Evolutionary conservation across 2,113 vertebrate species (phyloP).

Genomic region (Noctilio leporinus): DNA sequence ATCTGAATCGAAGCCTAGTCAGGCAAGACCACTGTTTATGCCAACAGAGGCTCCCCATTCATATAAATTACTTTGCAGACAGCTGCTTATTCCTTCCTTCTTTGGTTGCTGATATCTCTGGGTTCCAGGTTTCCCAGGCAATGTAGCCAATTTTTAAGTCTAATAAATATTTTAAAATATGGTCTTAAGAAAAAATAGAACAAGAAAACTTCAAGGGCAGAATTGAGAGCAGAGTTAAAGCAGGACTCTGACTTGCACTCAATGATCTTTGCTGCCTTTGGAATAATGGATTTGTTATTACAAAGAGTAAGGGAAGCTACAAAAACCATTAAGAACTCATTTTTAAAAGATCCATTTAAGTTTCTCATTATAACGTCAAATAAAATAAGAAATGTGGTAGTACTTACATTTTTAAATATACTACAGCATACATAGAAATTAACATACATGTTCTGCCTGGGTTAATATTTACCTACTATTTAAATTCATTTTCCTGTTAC

Average conservation of each 20-base stretch:
- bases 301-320: background rate
- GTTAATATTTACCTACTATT: background rate
- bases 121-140: background rate
- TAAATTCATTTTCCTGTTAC: background rate
- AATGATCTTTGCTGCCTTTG: background rate
- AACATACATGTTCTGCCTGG: background rate
- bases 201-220: background rate
- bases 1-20: background rate
- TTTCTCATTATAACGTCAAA: background rate
- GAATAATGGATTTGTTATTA: conserved; percentile 9
- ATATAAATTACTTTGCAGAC: background rate
- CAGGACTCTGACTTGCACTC: background rate
- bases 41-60: background rate
- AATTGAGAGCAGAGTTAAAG: background rate
- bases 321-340: conserved; percentile 1
- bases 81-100: background rate
- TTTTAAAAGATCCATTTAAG: background rate
- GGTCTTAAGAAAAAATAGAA: background rate
- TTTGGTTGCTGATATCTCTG: background rate
- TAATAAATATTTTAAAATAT: conserved; percentile 44
- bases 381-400: background rate
- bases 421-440: background rate
- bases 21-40: background rate
- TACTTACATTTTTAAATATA: conserved; percentile 7
- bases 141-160: background rate